These are phyloP conservation scores for Girardia tigrina DNA, from an alignment of 2,888 invertebrate genomes.

Conservation along the genomic window DNA sequence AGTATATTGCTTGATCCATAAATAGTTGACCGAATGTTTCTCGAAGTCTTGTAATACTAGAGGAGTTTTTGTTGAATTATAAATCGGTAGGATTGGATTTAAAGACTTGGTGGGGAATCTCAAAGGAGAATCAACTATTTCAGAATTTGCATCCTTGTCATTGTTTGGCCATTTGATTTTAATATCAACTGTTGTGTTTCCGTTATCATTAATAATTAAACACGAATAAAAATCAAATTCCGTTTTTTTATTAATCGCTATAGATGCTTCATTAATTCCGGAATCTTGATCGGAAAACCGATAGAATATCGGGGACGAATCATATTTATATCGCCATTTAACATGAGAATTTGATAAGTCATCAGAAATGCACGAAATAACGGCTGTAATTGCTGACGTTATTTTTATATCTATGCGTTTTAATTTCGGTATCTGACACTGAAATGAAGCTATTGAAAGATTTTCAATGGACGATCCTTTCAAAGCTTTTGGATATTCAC, in stretches of 20 bases:
- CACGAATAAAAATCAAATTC: neutral
- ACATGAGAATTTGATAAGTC: neutral
- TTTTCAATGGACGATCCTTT: neutral
- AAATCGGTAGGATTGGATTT: neutral
- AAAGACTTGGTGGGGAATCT: neutral
- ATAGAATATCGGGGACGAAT: neutral
- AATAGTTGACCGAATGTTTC: neutral
- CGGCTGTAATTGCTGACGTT: neutral
- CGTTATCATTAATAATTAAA: neutral
- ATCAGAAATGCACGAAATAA: neutral
- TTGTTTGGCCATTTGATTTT: neutral
- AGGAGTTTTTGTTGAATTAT: neutral
- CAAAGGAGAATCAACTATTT: neutral
- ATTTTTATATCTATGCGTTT: neutral
- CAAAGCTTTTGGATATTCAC: constrained; percentile 2
- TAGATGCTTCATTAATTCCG: neutral
- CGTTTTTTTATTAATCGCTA: neutral
- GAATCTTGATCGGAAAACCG: neutral
- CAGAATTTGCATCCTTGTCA: neutral
- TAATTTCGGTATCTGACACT: neutral
- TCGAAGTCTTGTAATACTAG: neutral
- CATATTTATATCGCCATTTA: neutral
- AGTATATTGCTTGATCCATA: constrained; percentile 18
- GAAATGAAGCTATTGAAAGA: neutral
- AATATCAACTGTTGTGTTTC: neutral